Conservation (phyloP, 1,140 invertebrate species). For the Bombus waltoni region DNA sequence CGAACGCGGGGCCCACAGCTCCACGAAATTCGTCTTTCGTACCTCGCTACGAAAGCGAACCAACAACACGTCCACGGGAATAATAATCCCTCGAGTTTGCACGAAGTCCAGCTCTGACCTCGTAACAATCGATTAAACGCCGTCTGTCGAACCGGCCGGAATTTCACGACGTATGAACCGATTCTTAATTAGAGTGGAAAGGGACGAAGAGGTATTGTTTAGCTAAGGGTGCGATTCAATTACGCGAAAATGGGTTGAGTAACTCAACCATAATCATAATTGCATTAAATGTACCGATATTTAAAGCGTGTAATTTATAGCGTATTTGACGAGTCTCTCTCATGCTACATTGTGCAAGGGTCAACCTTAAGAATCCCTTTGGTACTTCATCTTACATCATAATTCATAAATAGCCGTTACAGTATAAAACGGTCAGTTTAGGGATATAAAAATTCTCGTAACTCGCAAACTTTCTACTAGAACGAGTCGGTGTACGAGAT, state of each 20-base stretch:
- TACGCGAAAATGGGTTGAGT: not conserved
- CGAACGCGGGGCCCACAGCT: not conserved
- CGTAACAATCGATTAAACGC: constrained; percentile 1
- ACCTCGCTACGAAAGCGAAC: not conserved
- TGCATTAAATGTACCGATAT: not conserved
- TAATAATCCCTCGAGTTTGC: constrained; percentile 1
- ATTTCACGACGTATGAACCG: not conserved
- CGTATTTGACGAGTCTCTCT: not conserved
- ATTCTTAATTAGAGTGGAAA: constrained; percentile 1
- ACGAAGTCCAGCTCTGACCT: not conserved
- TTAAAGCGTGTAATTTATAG: not conserved
- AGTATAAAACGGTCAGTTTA: not conserved
- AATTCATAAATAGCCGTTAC: too few relatives aligned
- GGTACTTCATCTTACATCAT: not conserved
- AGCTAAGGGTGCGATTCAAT: not conserved
- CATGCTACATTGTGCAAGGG: too few relatives aligned
- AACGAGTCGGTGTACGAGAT: not conserved
- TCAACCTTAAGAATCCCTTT: not conserved
- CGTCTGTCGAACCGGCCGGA: not conserved
- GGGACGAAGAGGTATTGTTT: not conserved
- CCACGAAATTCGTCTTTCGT: constrained; percentile 31
- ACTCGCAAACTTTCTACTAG: not conserved
- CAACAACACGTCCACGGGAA: constrained; percentile 7
- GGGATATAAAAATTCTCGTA: not conserved
- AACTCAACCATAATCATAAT: not conserved